Conservation (phyloP, 1,140 invertebrate genomes). For the Leguminivora glycinivorella region DNA sequence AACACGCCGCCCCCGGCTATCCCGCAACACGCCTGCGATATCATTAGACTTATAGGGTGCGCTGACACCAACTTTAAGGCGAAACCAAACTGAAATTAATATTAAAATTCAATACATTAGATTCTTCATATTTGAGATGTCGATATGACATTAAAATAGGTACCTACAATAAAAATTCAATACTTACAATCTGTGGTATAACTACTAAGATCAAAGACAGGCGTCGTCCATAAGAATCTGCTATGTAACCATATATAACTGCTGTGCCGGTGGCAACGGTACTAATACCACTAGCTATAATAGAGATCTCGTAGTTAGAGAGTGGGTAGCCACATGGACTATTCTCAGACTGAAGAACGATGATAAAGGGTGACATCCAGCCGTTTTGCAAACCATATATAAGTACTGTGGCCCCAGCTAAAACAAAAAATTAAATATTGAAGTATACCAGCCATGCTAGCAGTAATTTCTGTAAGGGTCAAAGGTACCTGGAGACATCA, state of each 20-base stretch:
- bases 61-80: slow-evolving; percentile 15
- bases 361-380: slow-evolving; percentile 77
- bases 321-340: slow-evolving; percentile 64
- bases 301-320: slow-evolving; percentile 64
- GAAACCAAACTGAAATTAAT: not conserved
- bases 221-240: slow-evolving; percentile 68
- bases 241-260: slow-evolving; percentile 47
- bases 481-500: too few relatives aligned
- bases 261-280: slow-evolving; percentile 48
- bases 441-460: too few relatives aligned
- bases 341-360: slow-evolving; percentile 53
- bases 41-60: not conserved
- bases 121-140: too few relatives aligned
- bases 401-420: slow-evolving; percentile 75
- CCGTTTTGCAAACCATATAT: slow-evolving; percentile 72
- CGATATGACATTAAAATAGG: not conserved
- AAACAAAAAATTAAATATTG: slow-evolving; percentile 11
- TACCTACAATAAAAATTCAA: not conserved
- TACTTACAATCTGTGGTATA: slow-evolving; percentile 8
- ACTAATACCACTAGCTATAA: slow-evolving; percentile 61
- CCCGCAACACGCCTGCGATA: slow-evolving; percentile 5
- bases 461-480: too few relatives aligned
- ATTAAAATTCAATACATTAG: too few relatives aligned
- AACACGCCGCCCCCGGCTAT: slow-evolving; percentile 7
- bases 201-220: slow-evolving; percentile 46